Evolutionary conservation across 1,140 invertebrate genomes (phyloP).

Genomic region (Carposina sasakii): DNA sequence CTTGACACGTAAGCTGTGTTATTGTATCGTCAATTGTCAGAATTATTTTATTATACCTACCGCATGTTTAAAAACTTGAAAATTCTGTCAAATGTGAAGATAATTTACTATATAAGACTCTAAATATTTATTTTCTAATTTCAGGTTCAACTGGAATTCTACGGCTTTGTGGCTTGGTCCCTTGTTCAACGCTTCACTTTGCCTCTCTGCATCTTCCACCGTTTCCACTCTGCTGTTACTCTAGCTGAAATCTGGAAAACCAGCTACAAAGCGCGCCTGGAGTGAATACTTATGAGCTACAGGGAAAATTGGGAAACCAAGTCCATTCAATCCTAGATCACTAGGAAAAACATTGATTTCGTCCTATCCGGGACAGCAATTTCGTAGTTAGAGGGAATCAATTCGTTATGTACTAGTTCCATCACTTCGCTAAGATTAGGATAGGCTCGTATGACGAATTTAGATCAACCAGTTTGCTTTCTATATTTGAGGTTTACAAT

Average conservation of each 20-base stretch:
- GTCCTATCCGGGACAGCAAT: slow-evolving; percentile 66
- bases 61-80: too few species aligned
- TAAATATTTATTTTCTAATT: slow-evolving; percentile 18
- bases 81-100: too few species aligned
- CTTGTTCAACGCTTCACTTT: slow-evolving; percentile 94
- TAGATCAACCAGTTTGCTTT: slow-evolving; percentile 29
- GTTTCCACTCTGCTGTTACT: slow-evolving; percentile 97
- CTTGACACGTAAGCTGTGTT: too few species aligned
- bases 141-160: slow-evolving; percentile 90
- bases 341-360: slow-evolving; percentile 43
- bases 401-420: slow-evolving; percentile 47
- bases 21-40: too few species aligned
- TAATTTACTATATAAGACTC: too few species aligned
- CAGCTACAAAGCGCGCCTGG: slow-evolving; percentile 92
- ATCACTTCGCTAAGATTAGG: slow-evolving; percentile 43
- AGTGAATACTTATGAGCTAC: slow-evolving; percentile 70
- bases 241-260: slow-evolving; percentile 99
- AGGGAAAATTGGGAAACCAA: slow-evolving; percentile 24
- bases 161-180: slow-evolving; percentile 94
- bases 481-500: slow-evolving; percentile 23
- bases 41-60: too few species aligned
- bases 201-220: slow-evolving; percentile 96
- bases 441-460: slow-evolving; percentile 44
- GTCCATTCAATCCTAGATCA: slow-evolving; percentile 35
- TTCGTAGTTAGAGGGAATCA: slow-evolving; percentile 49